These are phyloP conservation scores for Poeciliopsis prolifica DNA, from an alignment of 2,113 vertebrate genomes.

Conservation along the genomic window DNA sequence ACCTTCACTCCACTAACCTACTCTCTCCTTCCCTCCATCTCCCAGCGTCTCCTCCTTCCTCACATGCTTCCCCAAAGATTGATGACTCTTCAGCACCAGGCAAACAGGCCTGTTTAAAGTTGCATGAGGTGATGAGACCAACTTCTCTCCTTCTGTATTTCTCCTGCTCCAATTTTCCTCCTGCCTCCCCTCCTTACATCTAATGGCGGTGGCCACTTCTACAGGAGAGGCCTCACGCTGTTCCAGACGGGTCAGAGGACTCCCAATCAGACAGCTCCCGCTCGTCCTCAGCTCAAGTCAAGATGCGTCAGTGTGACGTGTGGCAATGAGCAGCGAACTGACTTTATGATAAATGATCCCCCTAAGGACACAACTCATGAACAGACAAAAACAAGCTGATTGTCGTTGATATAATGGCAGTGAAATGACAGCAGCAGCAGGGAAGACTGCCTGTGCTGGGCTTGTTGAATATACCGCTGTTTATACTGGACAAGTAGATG, in stretches of 20 bases:
- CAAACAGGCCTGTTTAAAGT: conserved; percentile 79
- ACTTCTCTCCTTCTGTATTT: conserved; percentile 36
- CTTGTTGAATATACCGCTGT: no score
- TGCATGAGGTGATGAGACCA: conserved; percentile 80
- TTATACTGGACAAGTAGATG: no score
- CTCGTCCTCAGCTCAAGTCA: conserved; percentile 36
- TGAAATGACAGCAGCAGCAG: not conserved
- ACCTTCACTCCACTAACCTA: conserved; percentile 62
- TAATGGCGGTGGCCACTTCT: conserved; percentile 44
- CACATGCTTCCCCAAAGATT: conserved; percentile 76
- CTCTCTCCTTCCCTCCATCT: conserved; percentile 54
- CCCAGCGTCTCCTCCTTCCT: conserved; percentile 55
- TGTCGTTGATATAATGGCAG: conserved; percentile 40
- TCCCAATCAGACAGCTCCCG: conserved; percentile 39
- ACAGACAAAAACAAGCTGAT: conserved; percentile 24
- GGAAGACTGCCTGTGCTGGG: no score
- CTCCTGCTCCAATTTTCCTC: conserved; percentile 11
- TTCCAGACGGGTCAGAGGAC: conserved; percentile 38
- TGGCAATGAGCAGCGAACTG: conserved; percentile 16
- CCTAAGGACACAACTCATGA: conserved; percentile 31
- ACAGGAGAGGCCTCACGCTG: conserved; percentile 21
- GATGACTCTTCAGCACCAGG: conserved; percentile 76
- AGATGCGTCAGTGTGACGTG: conserved; percentile 44
- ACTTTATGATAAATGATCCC: conserved; percentile 53
- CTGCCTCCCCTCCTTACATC: conserved; percentile 12